Evolutionary conservation across 1,140 invertebrate genomes (phyloP), one percentile per base, ranked within the genome.

Genomic region (Sinella curviseta): DNA sequence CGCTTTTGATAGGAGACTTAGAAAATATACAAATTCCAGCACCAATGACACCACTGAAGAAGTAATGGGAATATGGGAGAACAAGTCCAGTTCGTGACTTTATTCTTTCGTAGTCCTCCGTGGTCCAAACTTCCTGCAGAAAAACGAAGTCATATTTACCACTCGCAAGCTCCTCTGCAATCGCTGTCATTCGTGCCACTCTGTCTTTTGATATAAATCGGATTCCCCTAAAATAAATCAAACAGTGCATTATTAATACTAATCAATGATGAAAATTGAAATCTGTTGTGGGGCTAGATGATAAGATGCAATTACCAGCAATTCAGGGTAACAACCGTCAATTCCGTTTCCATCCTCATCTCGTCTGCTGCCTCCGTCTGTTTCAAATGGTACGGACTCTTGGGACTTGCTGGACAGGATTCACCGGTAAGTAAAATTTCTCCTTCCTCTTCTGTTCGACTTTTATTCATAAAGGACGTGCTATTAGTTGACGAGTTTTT

Each of bases 11-110:
- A n/a, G 90, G 89, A 88, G 93, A 92, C 86, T 92, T 92, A 30
- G 96, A 97, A 80, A 99, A 92, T 39, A 98, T 90, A 87, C 97
- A 96, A 28, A 97, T 86, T 20, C 97, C 97, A 80, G 96, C 97
- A 14, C 97, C 97, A 82, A 94, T 88, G 1, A 97, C 93, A 4
- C 96, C 96, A 90, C 95, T 97, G 85, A 95, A 93, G 87, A 98
- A 98, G 86, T 98, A 98, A 89, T 98, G 94, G 0, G 92, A 91
- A 88, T 93, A 93, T 12, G 94, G 95, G 67, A 97, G 86, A n/a
- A 88, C 87, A 78, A 85, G 85, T 55, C 89, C 86, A 0, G 91
- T 88, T 85, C 89, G 90, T 0, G 91, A 86, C 82, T 90, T 91
- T 28, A 96, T 90, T 81, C 88, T 88, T 81, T 93, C 87, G 87